Base-by-base conservation (phyloP, 2,113 vertebrate species). In the Crotophaga sulcirostris region DNA sequence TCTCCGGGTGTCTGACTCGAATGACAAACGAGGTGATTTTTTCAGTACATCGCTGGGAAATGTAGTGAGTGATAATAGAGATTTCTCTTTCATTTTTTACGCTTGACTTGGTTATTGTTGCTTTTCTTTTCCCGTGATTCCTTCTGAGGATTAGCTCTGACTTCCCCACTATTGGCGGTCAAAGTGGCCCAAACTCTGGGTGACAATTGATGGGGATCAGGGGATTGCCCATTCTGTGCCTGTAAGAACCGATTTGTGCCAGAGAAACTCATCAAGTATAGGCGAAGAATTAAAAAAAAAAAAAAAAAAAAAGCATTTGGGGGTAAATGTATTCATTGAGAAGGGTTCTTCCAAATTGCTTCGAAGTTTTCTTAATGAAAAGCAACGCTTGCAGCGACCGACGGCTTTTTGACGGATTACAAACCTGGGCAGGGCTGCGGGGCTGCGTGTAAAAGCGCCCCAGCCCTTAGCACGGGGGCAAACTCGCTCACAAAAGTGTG, bases 11-110 rank as follows among this genome's bases (percentile, higher is more conserved):
- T 99, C 99, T 99, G 99, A 99, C 99, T 99, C 99, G 99, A 98
- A 99, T 99, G 98, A 98, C 98, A 99, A 99, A 99, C 99, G 98
- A 98, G 99, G 98, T 98, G 98, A 98, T 99, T 99, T 99, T 98
- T 99, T 99, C 99, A 99, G 98, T 98, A 99, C 98, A 98, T 99
- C 97, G 99, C 99, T 99, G 99, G 99, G 99, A 99, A 99, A 99
- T 98, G 99, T 98, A 96, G 98, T 98, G 98, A 97, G 98, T 99
- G 98, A 99, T 99, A 99, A 99, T 99, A 99, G 99, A 99, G 99
- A 99, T 99, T 99, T 99, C 99, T 98, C 99, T 99, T 99, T 99
- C 99, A 99, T 99, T 99, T 99, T 99, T 99, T 99, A 99, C 99
- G 99, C 99, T 99, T 99, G 99, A 99, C 99, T 99, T 99, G 98